Percentiles rank a stretch among this genome's conserved stretches.
Evolutionary conservation across 2,113 vertebrate genomes (phyloP).

Genomic region (Tragelaphus scriptus): DNA sequence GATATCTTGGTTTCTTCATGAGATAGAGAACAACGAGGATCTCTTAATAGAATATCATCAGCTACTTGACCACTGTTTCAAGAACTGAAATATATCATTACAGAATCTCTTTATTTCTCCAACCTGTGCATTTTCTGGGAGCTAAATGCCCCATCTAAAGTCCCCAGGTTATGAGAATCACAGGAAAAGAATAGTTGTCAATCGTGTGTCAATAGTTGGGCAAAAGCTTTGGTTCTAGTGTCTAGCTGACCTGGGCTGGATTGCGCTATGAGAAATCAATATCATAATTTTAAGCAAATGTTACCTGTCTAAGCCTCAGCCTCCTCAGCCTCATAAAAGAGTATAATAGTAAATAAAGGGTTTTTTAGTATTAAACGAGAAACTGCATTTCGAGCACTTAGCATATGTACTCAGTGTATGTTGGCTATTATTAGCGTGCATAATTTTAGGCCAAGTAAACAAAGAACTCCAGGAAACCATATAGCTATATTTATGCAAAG

Average conservation of each 20-base stretch:
- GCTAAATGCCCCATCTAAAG: neutral
- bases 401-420: neutral
- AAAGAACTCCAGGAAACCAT: neutral
- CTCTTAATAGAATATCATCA: neutral
- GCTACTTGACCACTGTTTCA: neutral
- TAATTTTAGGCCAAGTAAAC: neutral
- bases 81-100: neutral
- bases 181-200: neutral
- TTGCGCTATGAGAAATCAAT: neutral
- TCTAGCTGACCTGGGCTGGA: neutral
- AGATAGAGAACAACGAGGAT: neutral
- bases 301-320: neutral
- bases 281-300: neutral
- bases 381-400: neutral
- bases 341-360: neutral
- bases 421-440: neutral
- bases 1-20: neutral
- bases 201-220: neutral
- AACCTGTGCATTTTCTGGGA: neutral
- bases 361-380: neutral
- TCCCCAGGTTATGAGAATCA: neutral
- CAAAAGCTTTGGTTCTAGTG: neutral
- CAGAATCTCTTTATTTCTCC: neutral
- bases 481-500: neutral
- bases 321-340: neutral